Percentiles rank a stretch among this genome's conserved stretches.
Evolutionary conservation across 2,797 vertebrate genomes (phyloP).

Genomic region (Etheostoma nigrum): DNA sequence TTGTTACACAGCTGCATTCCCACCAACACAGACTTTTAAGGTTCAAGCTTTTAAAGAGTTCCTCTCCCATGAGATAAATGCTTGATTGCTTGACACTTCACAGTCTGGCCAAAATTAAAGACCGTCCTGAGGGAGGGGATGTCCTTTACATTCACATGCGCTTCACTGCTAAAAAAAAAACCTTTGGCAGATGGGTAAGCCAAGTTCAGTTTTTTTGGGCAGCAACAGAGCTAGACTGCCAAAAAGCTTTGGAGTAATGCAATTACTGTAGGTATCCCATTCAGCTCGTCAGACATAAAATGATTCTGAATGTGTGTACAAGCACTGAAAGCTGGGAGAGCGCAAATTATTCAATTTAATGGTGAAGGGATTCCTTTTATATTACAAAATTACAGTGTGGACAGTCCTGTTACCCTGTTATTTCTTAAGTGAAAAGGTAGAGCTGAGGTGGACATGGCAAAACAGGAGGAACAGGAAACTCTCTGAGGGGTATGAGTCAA

Average conservation of each 20-base stretch:
- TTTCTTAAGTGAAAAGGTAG: constrained; percentile 17
- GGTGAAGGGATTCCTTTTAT: constrained; percentile 26
- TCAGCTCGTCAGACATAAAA: constrained; percentile 44
- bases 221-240: constrained; percentile 44
- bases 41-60: constrained; percentile 29
- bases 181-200: constrained; percentile 30
- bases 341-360: constrained; percentile 23
- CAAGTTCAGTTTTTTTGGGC: constrained; percentile 49
- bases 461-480: not conserved
- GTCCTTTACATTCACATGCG: constrained; percentile 47
- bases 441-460: constrained; percentile 4
- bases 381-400: constrained; percentile 21
- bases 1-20: constrained; percentile 3
- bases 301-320: constrained; percentile 23
- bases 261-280: constrained; percentile 66
- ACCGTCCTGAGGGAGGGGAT: constrained; percentile 47
- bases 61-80: constrained; percentile 19
- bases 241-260: constrained; percentile 70
- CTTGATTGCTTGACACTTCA: constrained; percentile 50
- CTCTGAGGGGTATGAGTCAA: not conserved
- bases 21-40: constrained; percentile 14
- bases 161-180: constrained; percentile 17
- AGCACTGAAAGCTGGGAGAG: constrained; percentile 25
- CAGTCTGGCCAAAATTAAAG: constrained; percentile 46
- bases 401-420: not conserved